Conservation (phyloP, 1,140 invertebrate species). For the Belonocnema kinseyi region DNA sequence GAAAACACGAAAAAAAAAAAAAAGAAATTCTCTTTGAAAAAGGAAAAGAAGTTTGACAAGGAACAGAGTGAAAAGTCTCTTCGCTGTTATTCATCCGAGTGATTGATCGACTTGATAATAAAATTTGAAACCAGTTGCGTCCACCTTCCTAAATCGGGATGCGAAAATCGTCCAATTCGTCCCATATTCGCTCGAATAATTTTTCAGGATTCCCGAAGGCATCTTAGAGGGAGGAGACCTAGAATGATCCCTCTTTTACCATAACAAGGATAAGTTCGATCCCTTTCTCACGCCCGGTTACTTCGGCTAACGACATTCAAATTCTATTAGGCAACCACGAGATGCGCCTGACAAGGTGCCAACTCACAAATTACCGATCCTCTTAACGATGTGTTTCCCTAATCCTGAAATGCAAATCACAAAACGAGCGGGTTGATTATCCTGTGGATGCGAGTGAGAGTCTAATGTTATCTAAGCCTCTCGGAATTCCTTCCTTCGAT, state of each 20-base stretch:
- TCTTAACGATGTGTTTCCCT: slow-evolving; percentile 26
- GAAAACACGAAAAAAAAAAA: too few species aligned
- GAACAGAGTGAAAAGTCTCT: too few species aligned
- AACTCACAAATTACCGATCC: slow-evolving; percentile 38
- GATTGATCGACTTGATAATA: too few species aligned
- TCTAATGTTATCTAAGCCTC: too few species aligned
- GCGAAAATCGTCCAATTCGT: not conserved
- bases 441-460: not conserved
- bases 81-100: too few species aligned
- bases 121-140: not conserved
- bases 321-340: slow-evolving; percentile 68
- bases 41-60: too few species aligned
- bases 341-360: slow-evolving; percentile 55
- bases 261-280: slow-evolving; percentile 64
- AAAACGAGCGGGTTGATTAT: not conserved
- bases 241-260: slow-evolving; percentile 35
- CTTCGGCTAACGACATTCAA: slow-evolving; percentile 70
- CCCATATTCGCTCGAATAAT: slow-evolving; percentile 51
- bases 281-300: slow-evolving; percentile 68
- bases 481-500: not conserved
- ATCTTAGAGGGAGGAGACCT: slow-evolving; percentile 19
- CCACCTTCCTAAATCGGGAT: slow-evolving; percentile 36
- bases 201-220: slow-evolving; percentile 30
- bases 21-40: too few species aligned
- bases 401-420: slow-evolving; percentile 15